Evolutionary conservation across 2,888 invertebrate genomes (phyloP).

Genomic region (Axea sp.): DNA sequence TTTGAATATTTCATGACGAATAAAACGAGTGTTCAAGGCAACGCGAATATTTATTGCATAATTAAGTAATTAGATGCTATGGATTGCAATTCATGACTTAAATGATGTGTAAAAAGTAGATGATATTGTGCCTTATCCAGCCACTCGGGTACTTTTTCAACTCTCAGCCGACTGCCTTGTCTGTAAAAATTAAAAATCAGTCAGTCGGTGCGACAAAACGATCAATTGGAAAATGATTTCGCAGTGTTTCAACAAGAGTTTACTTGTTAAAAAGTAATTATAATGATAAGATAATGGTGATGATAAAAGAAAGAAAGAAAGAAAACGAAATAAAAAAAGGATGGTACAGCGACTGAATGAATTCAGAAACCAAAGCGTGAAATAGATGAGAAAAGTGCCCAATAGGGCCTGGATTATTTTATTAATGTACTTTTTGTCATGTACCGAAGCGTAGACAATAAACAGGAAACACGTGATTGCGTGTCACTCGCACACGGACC

Average conservation of each 20-base stretch:
- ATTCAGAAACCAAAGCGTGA: slow-evolving; percentile 1
- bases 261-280: too few relatives aligned
- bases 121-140: not conserved
- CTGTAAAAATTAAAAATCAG: too few relatives aligned
- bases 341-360: too few relatives aligned
- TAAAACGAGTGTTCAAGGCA: slow-evolving; percentile 20
- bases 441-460: slow-evolving; percentile 48
- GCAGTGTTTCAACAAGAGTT: too few relatives aligned
- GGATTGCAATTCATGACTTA: slow-evolving; percentile 3
- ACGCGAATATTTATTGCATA: slow-evolving; percentile 16
- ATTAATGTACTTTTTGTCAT: slow-evolving; percentile 49
- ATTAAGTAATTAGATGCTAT: slow-evolving; percentile 12
- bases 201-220: too few relatives aligned
- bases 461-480: slow-evolving; percentile 58
- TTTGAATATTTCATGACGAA: slow-evolving; percentile 16
- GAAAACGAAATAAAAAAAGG: too few relatives aligned
- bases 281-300: too few relatives aligned
- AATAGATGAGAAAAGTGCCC: slow-evolving; percentile 34
- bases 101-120: not conserved
- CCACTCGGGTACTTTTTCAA: too few relatives aligned
- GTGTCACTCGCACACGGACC: slow-evolving; percentile 14
- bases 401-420: slow-evolving; percentile 32
- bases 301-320: too few relatives aligned
- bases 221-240: too few relatives aligned
- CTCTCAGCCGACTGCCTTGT: too few relatives aligned